Conservation (phyloP, 2,113 vertebrate species). For the Leptodactylus fuscus region DNA sequence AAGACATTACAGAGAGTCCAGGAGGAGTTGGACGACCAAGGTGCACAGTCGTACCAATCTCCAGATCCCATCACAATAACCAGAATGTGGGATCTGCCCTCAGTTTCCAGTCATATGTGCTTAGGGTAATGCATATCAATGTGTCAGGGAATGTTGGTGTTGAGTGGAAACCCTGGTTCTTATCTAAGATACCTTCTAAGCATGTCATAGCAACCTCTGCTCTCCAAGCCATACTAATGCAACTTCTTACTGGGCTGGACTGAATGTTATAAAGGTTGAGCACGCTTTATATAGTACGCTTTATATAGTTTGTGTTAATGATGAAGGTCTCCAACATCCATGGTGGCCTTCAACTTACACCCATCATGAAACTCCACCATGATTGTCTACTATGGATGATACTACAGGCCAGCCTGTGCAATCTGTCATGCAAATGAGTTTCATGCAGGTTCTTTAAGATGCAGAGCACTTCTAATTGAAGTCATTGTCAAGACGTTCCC, state of each 20-base stretch:
- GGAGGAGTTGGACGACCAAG: not conserved
- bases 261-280: not conserved
- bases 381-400: not conserved
- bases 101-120: not conserved
- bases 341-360: not conserved
- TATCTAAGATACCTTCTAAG: not conserved
- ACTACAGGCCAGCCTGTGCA: not conserved
- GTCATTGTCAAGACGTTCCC: not conserved
- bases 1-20: too few species aligned
- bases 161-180: not conserved
- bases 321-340: not conserved
- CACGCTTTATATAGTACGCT: too few species aligned
- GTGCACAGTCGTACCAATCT: conserved; percentile 2
- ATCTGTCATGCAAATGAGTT: not conserved
- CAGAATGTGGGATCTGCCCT: not conserved
- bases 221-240: not conserved
- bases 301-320: too few species aligned
- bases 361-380: not conserved
- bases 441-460: not conserved
- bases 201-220: not conserved
- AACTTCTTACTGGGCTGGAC: not conserved
- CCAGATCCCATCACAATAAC: not conserved
- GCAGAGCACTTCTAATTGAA: not conserved
- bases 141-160: not conserved
- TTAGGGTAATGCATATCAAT: not conserved